Evolutionary conservation across 2,113 vertebrate genomes (phyloP), one percentile per base, ranked within the genome.

Genomic region (Trochalopteron elliotii): DNA sequence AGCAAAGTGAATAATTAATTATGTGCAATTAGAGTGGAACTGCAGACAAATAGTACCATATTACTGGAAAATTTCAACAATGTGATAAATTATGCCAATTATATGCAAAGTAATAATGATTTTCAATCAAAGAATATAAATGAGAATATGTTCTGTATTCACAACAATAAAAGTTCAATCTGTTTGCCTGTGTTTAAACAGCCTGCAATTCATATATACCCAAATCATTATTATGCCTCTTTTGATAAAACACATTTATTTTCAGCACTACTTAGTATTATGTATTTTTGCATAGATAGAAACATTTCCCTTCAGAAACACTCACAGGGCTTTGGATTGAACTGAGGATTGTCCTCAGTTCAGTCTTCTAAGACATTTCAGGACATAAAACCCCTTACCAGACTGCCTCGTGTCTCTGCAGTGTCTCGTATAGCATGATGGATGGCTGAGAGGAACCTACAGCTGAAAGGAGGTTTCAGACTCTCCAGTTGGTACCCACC

Each of bases 31-130:
- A 98, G 93, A 98, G 94, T 86, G 83, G 86, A 96, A 97, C 86
- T 90, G 96, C 82, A 96, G 97, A 97, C 82, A 97, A 98, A 96
- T 93, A 97, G 94, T 65, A 88, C 77, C 81, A 50, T 69, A 96
- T 97, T 96, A 97, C 86, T 84, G 91, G 96, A 92, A 98, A 97
- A 96, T 95, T 97, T 94, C 90, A 97, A 97, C 76, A 93, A 86
- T 65, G 84, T 97, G 96, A 98, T 97, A 97, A 98, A 98, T 98
- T 98, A 98, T 95, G 97, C 95, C 96, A 98, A 98, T 98, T 98
- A 97, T 84, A 98, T 49, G 74, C 96, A 96, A 97, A 97, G 93
- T 92, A 97, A 95, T 98, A 97, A 97, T 63, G 94, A 95, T 92
- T 96, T 96, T 97, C 97, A 97, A 96, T 98, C 97, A 97, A 97